These are phyloP conservation scores for Ephialtes manifestator DNA, from an alignment of 2,888 invertebrate genomes.

Conservation along the genomic window DNA sequence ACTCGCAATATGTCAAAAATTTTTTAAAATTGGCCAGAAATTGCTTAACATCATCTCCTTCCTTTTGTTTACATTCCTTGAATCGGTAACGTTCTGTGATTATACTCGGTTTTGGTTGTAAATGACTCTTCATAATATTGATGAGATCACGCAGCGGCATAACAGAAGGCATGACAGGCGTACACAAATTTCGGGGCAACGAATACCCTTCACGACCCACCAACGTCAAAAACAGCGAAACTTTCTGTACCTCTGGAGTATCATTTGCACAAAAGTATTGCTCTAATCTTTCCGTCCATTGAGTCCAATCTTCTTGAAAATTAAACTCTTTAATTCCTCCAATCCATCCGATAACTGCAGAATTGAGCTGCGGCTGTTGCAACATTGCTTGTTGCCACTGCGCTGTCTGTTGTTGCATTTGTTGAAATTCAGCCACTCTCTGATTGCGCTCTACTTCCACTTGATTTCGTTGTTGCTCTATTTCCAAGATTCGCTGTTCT, in stretches of 20 bases:
- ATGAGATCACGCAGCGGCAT: background rate
- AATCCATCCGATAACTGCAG: background rate
- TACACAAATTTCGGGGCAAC: background rate
- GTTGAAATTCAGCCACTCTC: background rate
- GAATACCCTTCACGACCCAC: background rate
- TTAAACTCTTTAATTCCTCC: conserved; percentile 6
- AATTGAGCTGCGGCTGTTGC: too few species aligned
- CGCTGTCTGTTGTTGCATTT: background rate
- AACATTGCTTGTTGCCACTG: too few species aligned
- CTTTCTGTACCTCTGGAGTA: background rate
- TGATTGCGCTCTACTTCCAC: background rate
- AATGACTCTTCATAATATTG: background rate
- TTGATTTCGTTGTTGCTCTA: background rate
- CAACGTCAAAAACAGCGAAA: background rate
- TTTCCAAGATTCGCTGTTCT: background rate
- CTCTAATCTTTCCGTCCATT: background rate
- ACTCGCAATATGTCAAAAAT: conserved; percentile 25
- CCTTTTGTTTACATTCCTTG: conserved; percentile 61
- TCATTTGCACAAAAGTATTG: conserved; percentile 6
- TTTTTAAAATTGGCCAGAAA: conserved; percentile 60
- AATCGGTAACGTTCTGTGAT: conserved; percentile 68
- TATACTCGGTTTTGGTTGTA: conserved; percentile 54
- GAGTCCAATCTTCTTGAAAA: background rate
- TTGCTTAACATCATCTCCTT: conserved; percentile 44
- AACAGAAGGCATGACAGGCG: background rate